These are phyloP conservation scores for Lepidothrix coronata DNA, from an alignment of 2,113 vertebrate species.

Conservation along the genomic window DNA sequence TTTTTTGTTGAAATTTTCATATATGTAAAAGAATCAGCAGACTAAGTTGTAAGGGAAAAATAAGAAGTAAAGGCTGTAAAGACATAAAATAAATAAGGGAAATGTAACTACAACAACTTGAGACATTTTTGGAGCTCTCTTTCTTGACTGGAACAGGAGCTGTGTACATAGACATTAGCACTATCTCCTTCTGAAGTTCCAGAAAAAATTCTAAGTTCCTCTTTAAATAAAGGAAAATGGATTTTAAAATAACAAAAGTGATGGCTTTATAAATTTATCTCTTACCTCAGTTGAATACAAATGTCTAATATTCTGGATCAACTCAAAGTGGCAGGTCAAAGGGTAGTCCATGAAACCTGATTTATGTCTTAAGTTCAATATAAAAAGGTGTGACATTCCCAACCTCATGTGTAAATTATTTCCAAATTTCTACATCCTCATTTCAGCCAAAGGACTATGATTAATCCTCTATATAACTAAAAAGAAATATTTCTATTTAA, in stretches of 20 bases:
- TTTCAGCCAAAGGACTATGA: background rate
- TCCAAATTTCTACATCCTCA: background rate
- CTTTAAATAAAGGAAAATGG: background rate
- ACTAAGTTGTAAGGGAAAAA: background rate
- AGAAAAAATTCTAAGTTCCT: background rate
- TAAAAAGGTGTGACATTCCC: background rate
- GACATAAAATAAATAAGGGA: background rate
- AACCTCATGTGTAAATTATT: background rate
- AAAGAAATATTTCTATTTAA: background rate
- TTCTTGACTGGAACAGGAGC: background rate
- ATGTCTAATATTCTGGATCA: background rate
- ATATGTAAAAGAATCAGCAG: background rate
- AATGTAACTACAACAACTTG: background rate
- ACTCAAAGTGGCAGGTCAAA: background rate
- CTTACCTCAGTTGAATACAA: background rate
- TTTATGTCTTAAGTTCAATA: background rate
- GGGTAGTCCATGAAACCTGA: background rate
- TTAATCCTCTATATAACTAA: background rate
- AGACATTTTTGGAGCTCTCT: background rate
- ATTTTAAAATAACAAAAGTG: background rate
- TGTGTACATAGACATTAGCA: background rate
- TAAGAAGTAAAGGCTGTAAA: background rate
- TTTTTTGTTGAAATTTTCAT: background rate
- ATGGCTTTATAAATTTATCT: background rate
- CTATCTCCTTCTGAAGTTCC: background rate